phyloP scores from a whole-genome alignment of 2,113 vertebrate genomes.

The Empidonax traillii region DNA sequence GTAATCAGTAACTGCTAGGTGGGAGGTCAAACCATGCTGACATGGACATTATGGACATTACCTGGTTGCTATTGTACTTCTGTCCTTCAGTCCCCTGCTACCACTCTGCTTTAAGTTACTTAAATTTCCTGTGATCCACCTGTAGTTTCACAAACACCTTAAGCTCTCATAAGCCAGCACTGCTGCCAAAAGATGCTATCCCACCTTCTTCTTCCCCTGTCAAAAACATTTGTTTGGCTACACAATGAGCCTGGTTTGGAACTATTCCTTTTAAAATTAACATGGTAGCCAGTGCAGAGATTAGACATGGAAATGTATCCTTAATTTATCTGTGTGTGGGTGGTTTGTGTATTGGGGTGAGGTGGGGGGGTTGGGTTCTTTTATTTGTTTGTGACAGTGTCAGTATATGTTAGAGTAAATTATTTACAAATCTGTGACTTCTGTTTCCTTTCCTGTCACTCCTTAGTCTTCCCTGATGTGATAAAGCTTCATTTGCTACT shows the following conservation, averaged over 20 bases:
- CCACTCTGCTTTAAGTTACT: not conserved
- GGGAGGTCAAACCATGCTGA: not conserved
- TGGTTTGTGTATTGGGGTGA: not conserved
- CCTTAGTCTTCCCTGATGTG: not conserved
- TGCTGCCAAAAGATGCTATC: not conserved
- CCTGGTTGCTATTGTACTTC: not conserved
- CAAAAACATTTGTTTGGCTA: not conserved
- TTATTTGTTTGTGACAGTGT: not conserved
- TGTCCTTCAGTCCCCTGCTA: not conserved
- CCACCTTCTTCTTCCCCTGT: not conserved
- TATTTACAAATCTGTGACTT: not conserved
- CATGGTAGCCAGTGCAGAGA: not conserved
- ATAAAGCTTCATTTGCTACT: not conserved
- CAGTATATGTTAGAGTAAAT: not conserved
- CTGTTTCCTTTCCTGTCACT: not conserved
- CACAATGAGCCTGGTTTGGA: not conserved
- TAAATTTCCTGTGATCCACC: not conserved
- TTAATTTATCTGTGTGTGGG: not conserved
- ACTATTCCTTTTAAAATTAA: not conserved
- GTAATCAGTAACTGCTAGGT: not conserved
- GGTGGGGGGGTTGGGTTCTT: not conserved
- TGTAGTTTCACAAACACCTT: not conserved
- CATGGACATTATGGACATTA: not conserved
- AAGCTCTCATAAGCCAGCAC: not conserved
- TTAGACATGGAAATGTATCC: not conserved